Percentiles rank a stretch among this genome's conserved stretches.
These are phyloP conservation scores for Spheniscus mendiculus DNA, from an alignment of 2,113 vertebrate genomes.

Conservation along the genomic window DNA sequence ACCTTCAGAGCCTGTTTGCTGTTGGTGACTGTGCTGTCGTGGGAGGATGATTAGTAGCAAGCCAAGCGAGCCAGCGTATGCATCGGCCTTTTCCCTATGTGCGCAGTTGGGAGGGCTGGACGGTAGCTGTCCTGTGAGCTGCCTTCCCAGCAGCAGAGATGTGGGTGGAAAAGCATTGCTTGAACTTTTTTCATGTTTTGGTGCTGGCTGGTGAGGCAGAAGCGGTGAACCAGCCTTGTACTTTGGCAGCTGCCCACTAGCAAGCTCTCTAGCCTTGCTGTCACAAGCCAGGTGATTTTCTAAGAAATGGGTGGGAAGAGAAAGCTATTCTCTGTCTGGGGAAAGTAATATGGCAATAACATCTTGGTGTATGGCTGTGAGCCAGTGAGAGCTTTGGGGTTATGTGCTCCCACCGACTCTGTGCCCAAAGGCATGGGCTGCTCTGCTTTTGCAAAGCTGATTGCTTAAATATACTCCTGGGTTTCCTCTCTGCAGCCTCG, in stretches of 20 bases:
- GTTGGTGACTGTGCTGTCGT: accelerated
- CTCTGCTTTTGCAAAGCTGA: not conserved
- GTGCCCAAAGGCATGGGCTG: not conserved
- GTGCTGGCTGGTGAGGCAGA: not conserved
- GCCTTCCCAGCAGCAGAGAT: not conserved
- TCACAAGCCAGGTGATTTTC: not conserved
- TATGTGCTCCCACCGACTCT: not conserved
- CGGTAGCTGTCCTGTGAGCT: not conserved
- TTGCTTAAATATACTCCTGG: not conserved
- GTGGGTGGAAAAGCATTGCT: not conserved
- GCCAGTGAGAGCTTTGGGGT: not conserved
- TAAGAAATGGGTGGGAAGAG: not conserved
- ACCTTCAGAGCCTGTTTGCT: not conserved
- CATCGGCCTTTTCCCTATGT: not conserved
- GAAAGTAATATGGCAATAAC: not conserved
- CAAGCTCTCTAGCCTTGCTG: not conserved
- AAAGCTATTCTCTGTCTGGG: not conserved
- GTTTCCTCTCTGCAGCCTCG: not conserved
- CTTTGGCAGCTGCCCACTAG: not conserved
- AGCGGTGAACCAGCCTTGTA: not conserved
- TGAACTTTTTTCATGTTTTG: not conserved
- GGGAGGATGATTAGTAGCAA: not conserved
- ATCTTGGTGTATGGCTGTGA: not conserved
- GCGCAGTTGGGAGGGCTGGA: not conserved
- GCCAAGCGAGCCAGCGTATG: accelerated